phyloP scores from a whole-genome alignment of 2,797 vertebrate genomes.

The Lophius americanus region DNA sequence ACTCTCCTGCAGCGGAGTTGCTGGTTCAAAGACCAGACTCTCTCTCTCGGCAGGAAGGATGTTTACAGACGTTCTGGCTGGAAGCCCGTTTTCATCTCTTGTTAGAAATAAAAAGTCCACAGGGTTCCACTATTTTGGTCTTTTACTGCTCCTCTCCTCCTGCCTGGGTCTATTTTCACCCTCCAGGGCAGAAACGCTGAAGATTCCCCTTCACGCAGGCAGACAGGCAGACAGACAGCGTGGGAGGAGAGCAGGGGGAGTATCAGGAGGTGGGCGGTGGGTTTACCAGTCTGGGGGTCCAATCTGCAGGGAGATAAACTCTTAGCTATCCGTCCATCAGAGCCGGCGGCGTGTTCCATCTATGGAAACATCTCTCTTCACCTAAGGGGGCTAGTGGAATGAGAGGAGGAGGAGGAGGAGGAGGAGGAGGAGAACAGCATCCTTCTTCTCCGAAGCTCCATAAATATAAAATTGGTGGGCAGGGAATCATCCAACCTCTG shows the following conservation, averaged over 20 bases:
- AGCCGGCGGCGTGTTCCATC: slow-evolving; percentile 64
- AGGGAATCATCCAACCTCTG: slow-evolving; percentile 20
- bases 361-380: slow-evolving; percentile 47
- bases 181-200: slow-evolving; percentile 25
- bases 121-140: slow-evolving; percentile 38
- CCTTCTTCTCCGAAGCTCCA: slow-evolving; percentile 14
- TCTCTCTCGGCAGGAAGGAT: slow-evolving; percentile 18
- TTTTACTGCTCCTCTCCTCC: slow-evolving; percentile 27
- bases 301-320: slow-evolving; percentile 48
- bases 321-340: slow-evolving; percentile 47
- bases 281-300: slow-evolving; percentile 56
- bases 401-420: slow-evolving; percentile 20
- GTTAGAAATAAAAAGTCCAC: slow-evolving; percentile 49
- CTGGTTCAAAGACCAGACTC: slow-evolving; percentile 33
- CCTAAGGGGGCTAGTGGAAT: slow-evolving; percentile 27
- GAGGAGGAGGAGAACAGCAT: slow-evolving; percentile 13
- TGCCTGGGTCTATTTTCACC: slow-evolving; percentile 21
- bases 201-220: slow-evolving; percentile 25
- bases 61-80: slow-evolving; percentile 47
- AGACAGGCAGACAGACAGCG: slow-evolving; percentile 43
- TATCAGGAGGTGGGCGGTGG: slow-evolving; percentile 38
- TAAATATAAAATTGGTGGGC: slow-evolving; percentile 46
- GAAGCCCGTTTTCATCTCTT: slow-evolving; percentile 41
- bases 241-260: slow-evolving; percentile 46
- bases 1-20: slow-evolving; percentile 21